Evolutionary conservation across 2,888 invertebrate genomes (phyloP), one percentile per base, ranked within the genome.

Genomic region (Andrena flavipes): DNA sequence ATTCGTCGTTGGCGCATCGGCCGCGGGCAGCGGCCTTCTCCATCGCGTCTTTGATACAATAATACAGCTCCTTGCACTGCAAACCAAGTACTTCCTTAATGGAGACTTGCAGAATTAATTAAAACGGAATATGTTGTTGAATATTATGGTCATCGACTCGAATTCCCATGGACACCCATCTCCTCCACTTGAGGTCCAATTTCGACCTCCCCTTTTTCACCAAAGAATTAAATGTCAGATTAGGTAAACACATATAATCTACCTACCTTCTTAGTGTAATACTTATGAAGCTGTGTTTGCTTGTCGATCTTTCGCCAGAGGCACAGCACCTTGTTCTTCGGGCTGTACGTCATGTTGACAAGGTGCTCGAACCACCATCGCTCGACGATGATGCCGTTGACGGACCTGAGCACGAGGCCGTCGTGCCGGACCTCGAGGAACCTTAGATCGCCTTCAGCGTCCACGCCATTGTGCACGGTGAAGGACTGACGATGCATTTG

Each of bases 331-430:
- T 98, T 98, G 91, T 99, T 99, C 94, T 99, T 99, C 0, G 99
- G 99, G 89, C 99, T 99, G 94, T 99, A 99, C 0, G 99, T 99
- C 99, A 99, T 99, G 94, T 99, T 99, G 72, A 99, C 99, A 72
- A 99, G 95, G 73, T 99, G 95, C 94, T 99, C 99, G 94, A 98
- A 99, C 99, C 99, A 99, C 99, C 99, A 99, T 60, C 99, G 95
- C 91, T 98, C 98, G 59, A 98, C 96, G 94, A 98, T 98, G 0
- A 98, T 97, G 30, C 98, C 98, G 94, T 96, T 96, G 2, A 97
- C 96, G 0, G 98, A 97, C 81, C 98, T 95, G 86, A 98, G 94
- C 10, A 98, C 97, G 71, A 98, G 95, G 0, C 98, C 99, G 94
- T 99, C 99, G 94, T 99, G 99, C 84, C 99, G 97, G 54, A 99